Evolutionary conservation across 2,797 vertebrate genomes (phyloP).

Genomic region (Anguilla marmorata): DNA sequence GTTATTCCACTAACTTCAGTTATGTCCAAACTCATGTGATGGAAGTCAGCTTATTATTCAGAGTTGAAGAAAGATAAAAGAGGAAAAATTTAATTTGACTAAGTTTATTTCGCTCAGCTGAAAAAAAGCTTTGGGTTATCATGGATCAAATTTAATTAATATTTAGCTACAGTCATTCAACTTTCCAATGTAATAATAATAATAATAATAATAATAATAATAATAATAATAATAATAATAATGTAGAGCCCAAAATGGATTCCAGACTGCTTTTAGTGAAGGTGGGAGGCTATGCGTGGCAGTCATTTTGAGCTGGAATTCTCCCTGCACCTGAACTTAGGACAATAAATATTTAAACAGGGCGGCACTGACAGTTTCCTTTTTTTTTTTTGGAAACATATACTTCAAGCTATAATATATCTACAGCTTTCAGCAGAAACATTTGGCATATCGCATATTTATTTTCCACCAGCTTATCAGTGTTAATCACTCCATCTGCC

Average conservation of each 20-base stretch:
- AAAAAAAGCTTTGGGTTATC: neutral
- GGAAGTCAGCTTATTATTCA: neutral
- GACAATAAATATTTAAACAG: neutral
- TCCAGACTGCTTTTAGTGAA: neutral
- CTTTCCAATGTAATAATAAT: neutral
- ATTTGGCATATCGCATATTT: neutral
- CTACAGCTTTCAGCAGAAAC: neutral
- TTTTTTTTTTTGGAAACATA: neutral
- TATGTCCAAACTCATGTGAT: neutral
- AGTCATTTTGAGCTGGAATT: neutral
- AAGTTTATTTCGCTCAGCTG: neutral
- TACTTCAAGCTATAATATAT: neutral
- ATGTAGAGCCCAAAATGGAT: neutral
- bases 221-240: neutral
- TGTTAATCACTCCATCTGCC: neutral
- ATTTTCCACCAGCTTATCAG: neutral
- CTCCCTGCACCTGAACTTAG: neutral
- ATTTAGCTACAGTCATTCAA: neutral
- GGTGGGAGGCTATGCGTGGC: neutral
- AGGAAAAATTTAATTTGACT: neutral
- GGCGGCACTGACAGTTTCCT: neutral
- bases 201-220: neutral
- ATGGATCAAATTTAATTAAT: neutral
- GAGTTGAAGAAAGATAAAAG: neutral
- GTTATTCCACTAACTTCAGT: neutral